Base-by-base conservation (phyloP, 2,888 invertebrate species). In the Diarsia rubi region DNA sequence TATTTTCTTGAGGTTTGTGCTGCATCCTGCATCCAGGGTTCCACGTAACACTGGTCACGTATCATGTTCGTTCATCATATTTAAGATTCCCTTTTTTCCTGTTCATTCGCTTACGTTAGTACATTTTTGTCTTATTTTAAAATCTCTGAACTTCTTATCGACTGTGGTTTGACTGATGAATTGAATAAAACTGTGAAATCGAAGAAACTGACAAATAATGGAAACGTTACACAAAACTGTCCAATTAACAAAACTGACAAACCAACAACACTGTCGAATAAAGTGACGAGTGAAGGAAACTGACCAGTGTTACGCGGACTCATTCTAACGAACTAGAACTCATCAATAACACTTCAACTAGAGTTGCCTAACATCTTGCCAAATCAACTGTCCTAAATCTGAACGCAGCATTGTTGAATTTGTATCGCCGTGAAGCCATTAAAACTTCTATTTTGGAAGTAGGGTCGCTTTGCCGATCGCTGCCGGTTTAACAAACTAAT, bases 401-500 rank as follows among this genome's bases (percentile, higher is more conserved):
- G 79, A 92, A 88, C 87, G 80, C 42, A 69, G 74, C 86, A 62
- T 73, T 70, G 89, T 89, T 86, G 85, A 90, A 89, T 92, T 88
- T 89, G 89, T 91, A 88, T 86, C 79, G 86, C 82, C 67, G 80
- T 87, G 81, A 86, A 89, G 88, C 90, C 90, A 92, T 93, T 93
- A 91, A 92, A 93, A 93, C 91, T 93, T 86, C 88, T 81, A 91
- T 92, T 91, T 79, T 82, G 78, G 65, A 76, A 84, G 83, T 78
- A 86, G 84, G 84, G 85, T 87, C 73, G 66, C 80, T 37, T 63
- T 70, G 78, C 75, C 79, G 82, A 90, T 90, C 80, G 75, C 83
- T 83, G 71, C 79, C 81, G 63, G 79, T 87, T 82, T 73, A 79
- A 80, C 84, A 86, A 82, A 88, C 85, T 89, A 89, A 89, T 88